These are phyloP conservation scores for Myotis davidii DNA, from an alignment of 2,113 vertebrate species.

Conservation along the genomic window DNA sequence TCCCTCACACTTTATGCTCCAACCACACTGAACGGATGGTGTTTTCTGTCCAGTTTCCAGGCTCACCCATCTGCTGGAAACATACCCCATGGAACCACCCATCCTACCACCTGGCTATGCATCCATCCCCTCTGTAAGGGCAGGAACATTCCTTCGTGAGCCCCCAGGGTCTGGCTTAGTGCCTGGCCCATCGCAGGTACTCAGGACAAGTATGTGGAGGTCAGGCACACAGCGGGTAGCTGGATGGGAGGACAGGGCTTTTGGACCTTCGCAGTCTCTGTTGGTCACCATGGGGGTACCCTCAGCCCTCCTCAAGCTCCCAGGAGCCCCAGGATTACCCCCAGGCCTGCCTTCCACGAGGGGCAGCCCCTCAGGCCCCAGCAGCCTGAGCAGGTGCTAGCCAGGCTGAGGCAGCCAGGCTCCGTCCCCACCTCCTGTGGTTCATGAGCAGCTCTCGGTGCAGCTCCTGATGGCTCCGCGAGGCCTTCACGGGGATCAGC, in stretches of 20 bases:
- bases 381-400: neutral
- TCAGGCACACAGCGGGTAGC: neutral
- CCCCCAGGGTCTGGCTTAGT: neutral
- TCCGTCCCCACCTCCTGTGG: constrained; percentile 88
- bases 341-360: fast-evolving
- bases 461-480: constrained; percentile 92
- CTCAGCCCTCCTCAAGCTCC: neutral
- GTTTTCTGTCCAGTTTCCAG: no score
- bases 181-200: neutral
- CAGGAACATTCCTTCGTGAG: neutral
- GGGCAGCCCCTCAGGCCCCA: neutral
- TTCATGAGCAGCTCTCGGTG: constrained; percentile 92
- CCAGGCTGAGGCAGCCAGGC: fast-evolving
- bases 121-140: neutral
- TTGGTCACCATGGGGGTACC: neutral
- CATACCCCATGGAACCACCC: neutral
- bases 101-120: neutral
- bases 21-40: neutral
- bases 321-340: neutral
- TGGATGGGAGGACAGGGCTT: neutral
- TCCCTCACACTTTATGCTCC: neutral
- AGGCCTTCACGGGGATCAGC: constrained; percentile 90
- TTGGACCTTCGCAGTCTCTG: neutral
- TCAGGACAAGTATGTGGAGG: neutral
- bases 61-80: neutral